Evolutionary conservation across 2,797 vertebrate species (phyloP).

Genomic region (Mastacembelus armatus): DNA sequence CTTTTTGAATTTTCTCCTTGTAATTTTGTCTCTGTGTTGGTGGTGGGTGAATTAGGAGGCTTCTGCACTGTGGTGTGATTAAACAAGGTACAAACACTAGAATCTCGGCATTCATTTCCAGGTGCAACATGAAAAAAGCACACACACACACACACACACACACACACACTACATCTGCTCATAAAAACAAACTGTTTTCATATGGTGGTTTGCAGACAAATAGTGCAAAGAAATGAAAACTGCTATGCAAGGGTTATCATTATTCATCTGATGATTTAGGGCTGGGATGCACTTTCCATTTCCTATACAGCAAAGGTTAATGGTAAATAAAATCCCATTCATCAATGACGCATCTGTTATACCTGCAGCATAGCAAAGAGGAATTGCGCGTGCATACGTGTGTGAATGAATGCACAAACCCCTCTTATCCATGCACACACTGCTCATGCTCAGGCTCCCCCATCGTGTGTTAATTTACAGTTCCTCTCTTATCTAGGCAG

Average conservation of each 20-base stretch:
- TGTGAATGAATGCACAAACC: slow-evolving; percentile 13
- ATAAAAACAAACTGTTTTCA: slow-evolving; percentile 65
- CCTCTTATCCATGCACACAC: slow-evolving; percentile 17
- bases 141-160: slow-evolving; percentile 4
- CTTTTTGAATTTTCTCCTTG: neutral
- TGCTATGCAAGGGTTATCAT: slow-evolving; percentile 64
- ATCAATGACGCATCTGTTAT: slow-evolving; percentile 83
- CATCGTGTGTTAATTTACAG: slow-evolving; percentile 83
- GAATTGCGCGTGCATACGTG: slow-evolving; percentile 21
- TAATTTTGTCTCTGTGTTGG: neutral
- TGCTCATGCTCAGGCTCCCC: slow-evolving; percentile 53
- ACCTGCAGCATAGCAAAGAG: slow-evolving; percentile 69
- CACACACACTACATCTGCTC: slow-evolving; percentile 10
- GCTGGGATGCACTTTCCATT: slow-evolving; percentile 75
- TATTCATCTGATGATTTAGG: slow-evolving; percentile 81
- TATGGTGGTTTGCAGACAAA: slow-evolving; percentile 57
- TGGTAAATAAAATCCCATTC: slow-evolving; percentile 85
- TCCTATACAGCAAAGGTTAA: slow-evolving; percentile 77
- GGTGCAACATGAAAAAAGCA: neutral
- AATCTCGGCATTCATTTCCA: slow-evolving; percentile 22
- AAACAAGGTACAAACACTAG: slow-evolving; percentile 36
- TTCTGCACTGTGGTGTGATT: slow-evolving; percentile 17
- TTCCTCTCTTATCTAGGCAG: slow-evolving; percentile 80
- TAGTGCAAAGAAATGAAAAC: slow-evolving; percentile 62
- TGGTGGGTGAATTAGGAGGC: slow-evolving; percentile 4